Evolutionary conservation across 1,140 invertebrate species (phyloP), one percentile per base, ranked within the genome.

Genomic region (Leptopilina boulardi): DNA sequence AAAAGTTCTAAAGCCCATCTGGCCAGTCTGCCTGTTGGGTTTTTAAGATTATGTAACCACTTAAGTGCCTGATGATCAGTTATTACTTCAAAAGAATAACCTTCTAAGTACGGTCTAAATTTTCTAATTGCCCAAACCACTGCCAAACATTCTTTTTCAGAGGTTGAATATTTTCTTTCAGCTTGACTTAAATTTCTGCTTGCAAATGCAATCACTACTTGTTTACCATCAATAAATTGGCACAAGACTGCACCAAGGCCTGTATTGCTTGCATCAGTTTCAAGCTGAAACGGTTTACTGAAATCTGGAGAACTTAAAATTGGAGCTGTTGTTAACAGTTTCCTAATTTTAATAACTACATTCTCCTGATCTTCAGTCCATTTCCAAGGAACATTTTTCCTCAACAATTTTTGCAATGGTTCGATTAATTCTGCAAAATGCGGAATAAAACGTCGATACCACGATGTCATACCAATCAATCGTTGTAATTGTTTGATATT

Each of bases 1-100:
- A 80, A 75, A 8, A 87, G 59, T 70, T 80, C 82, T 13, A 85
- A 70, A 4, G 88, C 83, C 92, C 92, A 93, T 72, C 91, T 77
- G 0, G 90, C 89, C 15, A 90, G 71, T 9, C 85, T 75, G 3
- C 87, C 87, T 0, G 80, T 87, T 0, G 89, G 85, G 8, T 87
- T 87, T 81, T 91, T 92, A 0, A 91, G 80, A 0, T 80, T 83
- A 74, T 88, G 84, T 1, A 93, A 80, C 91, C 91, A 93, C 59
- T 79, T 84, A 5, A 93, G 78, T 0, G 90, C 82, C 80, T 91
- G 89, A 73, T 93, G 92, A 80, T 93, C 92, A 0, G 89, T 91
- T 34, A 83, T 30, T 3, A 92, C 82, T 0, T 66, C 85, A 72
- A 92, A 85, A 79, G 47, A 72, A 9, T 21, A 76, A 10, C 88